Percentiles rank a stretch among this genome's conserved stretches.
Evolutionary conservation across 1,140 invertebrate species (phyloP).

Genomic region (Drosophila triauraria): DNA sequence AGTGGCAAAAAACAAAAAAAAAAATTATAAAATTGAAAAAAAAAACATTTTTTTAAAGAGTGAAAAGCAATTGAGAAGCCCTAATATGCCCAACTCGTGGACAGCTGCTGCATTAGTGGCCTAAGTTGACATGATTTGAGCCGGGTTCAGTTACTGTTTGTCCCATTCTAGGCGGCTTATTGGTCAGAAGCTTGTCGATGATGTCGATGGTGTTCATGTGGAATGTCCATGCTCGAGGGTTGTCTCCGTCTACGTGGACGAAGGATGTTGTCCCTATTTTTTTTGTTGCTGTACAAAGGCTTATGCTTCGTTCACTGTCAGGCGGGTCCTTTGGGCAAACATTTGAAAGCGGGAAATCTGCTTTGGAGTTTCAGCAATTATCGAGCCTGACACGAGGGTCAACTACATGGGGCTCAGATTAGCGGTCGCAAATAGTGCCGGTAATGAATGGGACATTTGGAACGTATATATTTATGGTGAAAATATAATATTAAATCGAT

Average conservation of each 20-base stretch:
- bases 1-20: too few species aligned
- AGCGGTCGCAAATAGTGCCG: neutral
- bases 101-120: too few species aligned
- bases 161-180: constrained; percentile 50
- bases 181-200: constrained; percentile 38
- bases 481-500: too few species aligned
- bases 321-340: constrained; percentile 2
- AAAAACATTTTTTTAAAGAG: too few species aligned
- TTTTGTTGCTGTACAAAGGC: constrained; percentile 2
- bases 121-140: neutral
- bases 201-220: constrained; percentile 36
- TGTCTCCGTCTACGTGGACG: neutral
- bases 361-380: constrained; percentile 8
- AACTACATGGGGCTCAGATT: neutral
- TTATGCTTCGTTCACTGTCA: constrained; percentile 20
- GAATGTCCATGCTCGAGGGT: constrained; percentile 26
- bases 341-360: constrained; percentile 31
- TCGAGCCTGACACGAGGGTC: neutral
- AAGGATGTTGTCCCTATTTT: neutral
- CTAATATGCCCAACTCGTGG: too few species aligned
- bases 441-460: neutral
- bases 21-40: too few species aligned
- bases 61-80: too few species aligned
- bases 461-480: neutral
- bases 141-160: constrained; percentile 26